phyloP scores from a whole-genome alignment of 2,888 invertebrate species.

The Diarsia dahlii region DNA sequence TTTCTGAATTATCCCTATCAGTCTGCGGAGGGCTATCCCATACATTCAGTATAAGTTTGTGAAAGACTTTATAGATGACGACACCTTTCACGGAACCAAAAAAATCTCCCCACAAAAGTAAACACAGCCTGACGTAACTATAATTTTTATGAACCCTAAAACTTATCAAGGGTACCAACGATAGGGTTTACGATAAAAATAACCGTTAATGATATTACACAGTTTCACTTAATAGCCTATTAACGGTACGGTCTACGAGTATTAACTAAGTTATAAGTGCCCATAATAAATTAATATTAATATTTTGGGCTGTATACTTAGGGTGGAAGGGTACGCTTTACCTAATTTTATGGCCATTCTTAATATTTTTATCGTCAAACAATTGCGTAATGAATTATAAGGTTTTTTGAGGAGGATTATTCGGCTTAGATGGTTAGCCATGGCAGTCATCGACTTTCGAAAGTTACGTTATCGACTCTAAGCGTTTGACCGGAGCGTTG shows the following conservation, averaged over 20 bases:
- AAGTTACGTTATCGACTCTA: not conserved
- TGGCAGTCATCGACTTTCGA: too few relatives aligned
- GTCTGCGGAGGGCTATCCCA: too few relatives aligned
- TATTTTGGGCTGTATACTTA: constrained; percentile 16
- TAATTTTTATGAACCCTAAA: constrained; percentile 45
- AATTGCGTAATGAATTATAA: not conserved
- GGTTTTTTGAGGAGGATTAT: not conserved
- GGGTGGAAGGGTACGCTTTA: not conserved
- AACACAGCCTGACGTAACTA: not conserved
- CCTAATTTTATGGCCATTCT: constrained; percentile 23
- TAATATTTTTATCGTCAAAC: constrained; percentile 15
- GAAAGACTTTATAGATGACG: not conserved
- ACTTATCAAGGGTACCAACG: constrained; percentile 35
- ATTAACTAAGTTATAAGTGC: constrained; percentile 34
- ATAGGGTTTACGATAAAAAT: constrained; percentile 46
- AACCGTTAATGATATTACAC: constrained; percentile 48
- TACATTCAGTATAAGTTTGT: too few relatives aligned
- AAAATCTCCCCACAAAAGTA: constrained; percentile 3
- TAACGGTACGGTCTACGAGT: constrained; percentile 17
- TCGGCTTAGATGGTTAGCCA: too few relatives aligned
- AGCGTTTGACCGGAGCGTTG: too few relatives aligned
- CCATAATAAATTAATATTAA: constrained; percentile 55
- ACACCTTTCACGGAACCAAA: not conserved
- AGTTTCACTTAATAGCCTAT: constrained; percentile 46
- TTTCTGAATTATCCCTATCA: too few relatives aligned